Evolutionary conservation across 2,797 vertebrate species (phyloP), one percentile per base, ranked within the genome.

Genomic region (Lophotriccus pileatus): DNA sequence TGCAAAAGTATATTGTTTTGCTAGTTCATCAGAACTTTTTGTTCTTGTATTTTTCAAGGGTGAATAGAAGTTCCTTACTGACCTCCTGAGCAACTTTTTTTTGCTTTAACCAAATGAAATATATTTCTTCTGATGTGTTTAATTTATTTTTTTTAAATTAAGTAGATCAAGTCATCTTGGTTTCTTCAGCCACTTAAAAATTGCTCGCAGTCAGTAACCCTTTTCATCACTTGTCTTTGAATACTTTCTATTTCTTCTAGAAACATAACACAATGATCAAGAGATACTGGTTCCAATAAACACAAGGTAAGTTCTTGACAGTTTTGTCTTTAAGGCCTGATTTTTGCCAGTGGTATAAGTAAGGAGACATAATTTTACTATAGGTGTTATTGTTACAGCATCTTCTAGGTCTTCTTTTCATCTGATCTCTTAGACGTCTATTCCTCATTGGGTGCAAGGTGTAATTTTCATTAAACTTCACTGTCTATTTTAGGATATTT

Each of bases 1-100:
- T 94, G 73, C 77, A 92, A 77, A 90, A 85, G 10, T 58, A 36
- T 89, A 95, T 92, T 94, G 79, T 76, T 87, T 92, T 87, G 47
- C n/a, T 59, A 52, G 80, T 87, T 66, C 60, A 88, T 84, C 50
- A 83, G 36, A 89, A 1, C 7, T 36, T 84, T 91, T 91, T 80
- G 32, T 68, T 92, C 53, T 62, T 72, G 39, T 39, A 25, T 72
- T 64, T 7, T 66, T 83, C 50, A 23, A 55, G 11, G 19, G 32
- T 75, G 81, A 91, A 59, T 52, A 78, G 55, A 41, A 85, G 14
- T 36, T 74, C 49, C 47, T 81, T 80, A 69, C 8, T 81, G 69
- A 86, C 69, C 66, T 75, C 80, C 50, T 83, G 23, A 69, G 36
- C 10, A 85, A 39, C 20, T 64, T 80, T 34, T 62, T 28, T 1